Evolutionary conservation across 2,888 invertebrate genomes (phyloP).

Genomic region (Eudasyphora cyanicolor): DNA sequence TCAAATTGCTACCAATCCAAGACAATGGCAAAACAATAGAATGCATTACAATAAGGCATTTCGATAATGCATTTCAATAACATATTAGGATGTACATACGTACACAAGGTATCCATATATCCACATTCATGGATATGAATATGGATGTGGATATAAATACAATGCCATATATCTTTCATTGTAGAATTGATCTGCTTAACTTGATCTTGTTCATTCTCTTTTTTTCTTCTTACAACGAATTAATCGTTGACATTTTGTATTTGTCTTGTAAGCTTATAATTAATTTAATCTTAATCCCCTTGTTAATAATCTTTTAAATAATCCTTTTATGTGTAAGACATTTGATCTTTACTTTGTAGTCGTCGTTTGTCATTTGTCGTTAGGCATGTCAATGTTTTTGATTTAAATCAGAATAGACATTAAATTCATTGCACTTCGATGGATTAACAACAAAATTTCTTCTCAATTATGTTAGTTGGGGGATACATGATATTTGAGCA

Average conservation of each 20-base stretch:
- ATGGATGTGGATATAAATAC: too few species aligned
- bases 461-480: not conserved
- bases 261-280: constrained; percentile 31
- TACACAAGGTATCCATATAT: too few species aligned
- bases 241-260: not conserved
- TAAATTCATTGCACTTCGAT: constrained; percentile 47
- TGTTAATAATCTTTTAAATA: constrained; percentile 54
- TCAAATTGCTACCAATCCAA: constrained; percentile 57
- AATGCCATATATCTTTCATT: too few species aligned
- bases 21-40: too few species aligned
- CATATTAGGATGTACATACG: not conserved
- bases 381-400: constrained; percentile 38
- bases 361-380: constrained; percentile 25
- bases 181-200: too few species aligned
- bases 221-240: too few species aligned
- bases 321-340: constrained; percentile 18
- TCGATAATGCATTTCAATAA: constrained; percentile 30
- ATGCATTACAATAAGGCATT: too few species aligned
- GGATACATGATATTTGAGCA: not conserved
- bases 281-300: constrained; percentile 48
- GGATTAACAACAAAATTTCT: constrained; percentile 45
- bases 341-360: constrained; percentile 51
- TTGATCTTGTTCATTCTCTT: not conserved
- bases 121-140: too few species aligned
- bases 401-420: constrained; percentile 53